Evolutionary conservation across 2,797 vertebrate genomes (phyloP).

Genomic region (Arrhamphus sclerolepis): DNA sequence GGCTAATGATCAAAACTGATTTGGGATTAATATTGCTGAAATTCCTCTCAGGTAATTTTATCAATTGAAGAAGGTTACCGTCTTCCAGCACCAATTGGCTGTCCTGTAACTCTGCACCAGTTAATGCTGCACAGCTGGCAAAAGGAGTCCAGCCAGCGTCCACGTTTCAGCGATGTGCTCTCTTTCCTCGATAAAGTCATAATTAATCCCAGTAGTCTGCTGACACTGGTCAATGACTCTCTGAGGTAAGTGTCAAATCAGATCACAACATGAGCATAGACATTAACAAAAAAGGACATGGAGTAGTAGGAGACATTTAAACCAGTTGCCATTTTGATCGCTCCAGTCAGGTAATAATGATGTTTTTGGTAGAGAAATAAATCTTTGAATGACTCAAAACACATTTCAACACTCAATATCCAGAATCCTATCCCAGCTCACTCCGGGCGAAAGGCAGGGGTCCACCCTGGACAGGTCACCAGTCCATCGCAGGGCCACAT

Average conservation of each 20-base stretch:
- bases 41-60: slow-evolving; percentile 88
- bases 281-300: too few species aligned
- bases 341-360: too few species aligned
- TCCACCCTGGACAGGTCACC: too few species aligned
- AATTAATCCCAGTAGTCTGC: slow-evolving; percentile 92
- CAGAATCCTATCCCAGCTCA: too few species aligned
- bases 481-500: too few species aligned
- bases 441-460: too few species aligned
- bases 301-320: too few species aligned
- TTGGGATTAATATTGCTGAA: not conserved
- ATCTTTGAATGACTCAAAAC: too few species aligned
- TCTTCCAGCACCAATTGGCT: slow-evolving; percentile 95
- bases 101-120: slow-evolving; percentile 93
- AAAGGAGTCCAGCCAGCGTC: slow-evolving; percentile 92
- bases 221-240: slow-evolving; percentile 85
- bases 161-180: slow-evolving; percentile 90
- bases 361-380: too few species aligned
- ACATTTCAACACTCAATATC: too few species aligned
- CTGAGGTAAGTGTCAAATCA: slow-evolving; percentile 63
- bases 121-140: slow-evolving; percentile 99
- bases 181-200: slow-evolving; percentile 96
- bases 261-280: too few species aligned
- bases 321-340: too few species aligned
- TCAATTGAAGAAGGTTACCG: slow-evolving; percentile 99
- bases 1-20: not conserved